Conservation (phyloP, 2,113 vertebrate species). For the Laticauda colubrina region DNA sequence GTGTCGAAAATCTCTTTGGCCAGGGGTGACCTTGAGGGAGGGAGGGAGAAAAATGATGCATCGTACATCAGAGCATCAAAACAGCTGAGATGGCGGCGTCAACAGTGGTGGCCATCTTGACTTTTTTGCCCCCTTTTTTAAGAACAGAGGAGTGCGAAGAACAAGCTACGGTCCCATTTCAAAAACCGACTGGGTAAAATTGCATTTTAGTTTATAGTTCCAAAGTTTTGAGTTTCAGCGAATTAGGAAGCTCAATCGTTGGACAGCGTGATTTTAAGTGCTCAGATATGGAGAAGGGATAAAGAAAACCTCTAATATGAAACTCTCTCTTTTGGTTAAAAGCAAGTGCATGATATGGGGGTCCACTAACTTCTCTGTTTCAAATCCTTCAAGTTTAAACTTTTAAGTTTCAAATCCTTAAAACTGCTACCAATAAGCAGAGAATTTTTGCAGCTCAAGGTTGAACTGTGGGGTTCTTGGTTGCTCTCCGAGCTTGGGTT, state of each 20-base stretch:
- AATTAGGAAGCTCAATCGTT: background rate
- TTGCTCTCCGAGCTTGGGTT: too few species aligned
- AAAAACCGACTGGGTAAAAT: background rate
- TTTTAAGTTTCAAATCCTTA: background rate
- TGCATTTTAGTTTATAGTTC: background rate
- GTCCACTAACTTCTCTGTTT: background rate
- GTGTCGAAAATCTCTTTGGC: background rate
- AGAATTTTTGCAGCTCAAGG: too few species aligned
- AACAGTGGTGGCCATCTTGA: background rate
- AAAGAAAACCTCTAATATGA: too few species aligned
- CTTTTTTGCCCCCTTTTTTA: background rate
- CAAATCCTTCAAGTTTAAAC: too few species aligned
- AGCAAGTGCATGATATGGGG: background rate
- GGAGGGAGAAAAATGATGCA: background rate
- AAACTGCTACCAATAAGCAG: too few species aligned
- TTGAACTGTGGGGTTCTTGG: too few species aligned
- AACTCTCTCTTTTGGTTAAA: too few species aligned
- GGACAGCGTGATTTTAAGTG: background rate
- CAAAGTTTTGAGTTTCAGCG: background rate
- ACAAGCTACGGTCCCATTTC: background rate
- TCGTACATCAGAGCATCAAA: background rate
- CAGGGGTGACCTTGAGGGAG: background rate
- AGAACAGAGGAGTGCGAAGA: background rate
- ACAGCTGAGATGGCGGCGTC: background rate
- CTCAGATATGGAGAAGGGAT: too few species aligned